Base-by-base conservation (phyloP, 2,113 vertebrate genomes). In the Ciconia stormi region DNA sequence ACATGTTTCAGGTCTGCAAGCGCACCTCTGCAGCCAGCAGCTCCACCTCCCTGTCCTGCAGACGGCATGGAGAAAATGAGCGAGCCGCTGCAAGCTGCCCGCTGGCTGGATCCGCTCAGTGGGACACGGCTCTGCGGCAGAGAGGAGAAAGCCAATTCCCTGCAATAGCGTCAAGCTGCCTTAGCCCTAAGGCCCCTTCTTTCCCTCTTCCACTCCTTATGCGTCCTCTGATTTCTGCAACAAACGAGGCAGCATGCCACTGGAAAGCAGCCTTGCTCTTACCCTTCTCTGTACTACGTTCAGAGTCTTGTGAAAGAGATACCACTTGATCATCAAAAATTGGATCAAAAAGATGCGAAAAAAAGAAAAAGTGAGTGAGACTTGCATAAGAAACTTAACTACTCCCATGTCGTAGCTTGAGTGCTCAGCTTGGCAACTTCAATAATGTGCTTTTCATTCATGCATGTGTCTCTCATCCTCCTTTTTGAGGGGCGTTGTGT, bases 121-220 rank as follows among this genome's bases (percentile, higher is more conserved):
- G 10, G 32, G 26, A 49, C 11, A 14, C 0, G 1, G 26, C 42
- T 32, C 36, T n/a, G 44, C 0, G 2, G 65, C 44, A 25, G 26
- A 49, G 50, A 25, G 38, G 38, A 21, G 65, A 8, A 83, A 66
- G 65, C 15, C 34, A 52, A 40, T 16, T 88, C 69, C 25, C 36
- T 26, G 36, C 10, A 2, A 22, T 1, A 2, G 30, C 0, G 1
- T 23, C 47, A 36, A 29, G 30, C 18, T 20, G 46, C 36, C 47
- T 49, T 29, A 55, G n/a, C n/a, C 40, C 47, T 13, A 42, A 67
- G 32, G 16, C 16, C 53, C 21, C 13, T 20, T 53, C 49, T 16
- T 59, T 29, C 46, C 22, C 25, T 46, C 16, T 71, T 40, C 26
- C 47, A 29, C 38, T 90, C 30, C 12, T 59, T 17, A 21, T 0